A percentile compares a stretch with the other conserved stretches of the same genome.
phyloP scores from a whole-genome alignment of 2,888 invertebrate species.

The Parnassius apollo region DNA sequence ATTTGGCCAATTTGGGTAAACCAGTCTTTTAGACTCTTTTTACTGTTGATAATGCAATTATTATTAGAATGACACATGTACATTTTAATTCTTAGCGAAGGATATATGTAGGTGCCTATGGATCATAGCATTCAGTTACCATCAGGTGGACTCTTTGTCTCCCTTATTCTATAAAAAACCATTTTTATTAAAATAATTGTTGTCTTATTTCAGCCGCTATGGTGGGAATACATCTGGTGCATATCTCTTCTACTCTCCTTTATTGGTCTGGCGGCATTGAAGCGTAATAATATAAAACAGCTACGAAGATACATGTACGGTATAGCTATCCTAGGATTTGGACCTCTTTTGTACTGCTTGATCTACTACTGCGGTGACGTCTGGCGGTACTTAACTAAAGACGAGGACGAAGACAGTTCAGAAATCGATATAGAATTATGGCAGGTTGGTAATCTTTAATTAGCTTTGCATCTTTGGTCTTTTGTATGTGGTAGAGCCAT shows the following conservation, averaged over 20 bases:
- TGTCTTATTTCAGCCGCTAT: conserved; percentile 82
- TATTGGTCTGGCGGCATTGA: conserved; percentile 91
- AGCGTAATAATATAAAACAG: conserved; percentile 89
- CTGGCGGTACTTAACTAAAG: conserved; percentile 84
- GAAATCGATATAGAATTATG: conserved; percentile 86
- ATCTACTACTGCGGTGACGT: conserved; percentile 92
- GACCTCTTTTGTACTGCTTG: conserved; percentile 90
- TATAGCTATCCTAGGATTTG: conserved; percentile 83
- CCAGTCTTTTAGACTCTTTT: too few species aligned
- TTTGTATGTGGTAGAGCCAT: too few species aligned
- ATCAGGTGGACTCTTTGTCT: too few species aligned
- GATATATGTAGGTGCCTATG: too few species aligned
- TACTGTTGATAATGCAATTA: too few species aligned
- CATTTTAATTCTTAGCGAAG: too few species aligned
- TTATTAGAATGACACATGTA: too few species aligned
- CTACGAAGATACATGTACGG: conserved; percentile 91
- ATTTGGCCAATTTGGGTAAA: too few species aligned
- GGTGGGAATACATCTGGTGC: conserved; percentile 98
- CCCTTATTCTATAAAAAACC: too few species aligned
- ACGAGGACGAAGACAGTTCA: conserved; percentile 77
- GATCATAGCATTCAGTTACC: too few species aligned
- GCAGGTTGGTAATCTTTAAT: conserved; percentile 82
- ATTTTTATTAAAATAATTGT: too few species aligned
- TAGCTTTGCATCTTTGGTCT: too few species aligned
- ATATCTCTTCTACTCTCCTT: conserved; percentile 91